Conservation (phyloP, 92 coral and sea anemone genomes). For the Palythoa heliodiscus region DNA sequence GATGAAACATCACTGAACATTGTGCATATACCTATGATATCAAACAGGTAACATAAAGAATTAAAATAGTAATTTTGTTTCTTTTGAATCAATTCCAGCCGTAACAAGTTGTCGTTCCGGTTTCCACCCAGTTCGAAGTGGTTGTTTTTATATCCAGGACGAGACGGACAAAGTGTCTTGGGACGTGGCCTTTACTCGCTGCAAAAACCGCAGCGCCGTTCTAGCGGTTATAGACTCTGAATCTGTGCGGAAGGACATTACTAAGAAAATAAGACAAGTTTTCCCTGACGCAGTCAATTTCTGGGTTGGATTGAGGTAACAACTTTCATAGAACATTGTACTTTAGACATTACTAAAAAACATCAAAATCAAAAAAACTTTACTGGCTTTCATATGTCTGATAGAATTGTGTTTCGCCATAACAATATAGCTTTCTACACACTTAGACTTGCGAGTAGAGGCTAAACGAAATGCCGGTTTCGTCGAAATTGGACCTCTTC, state of each 20-base stretch:
- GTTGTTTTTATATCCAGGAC: conserved; percentile 19
- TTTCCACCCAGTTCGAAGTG: conserved; percentile 4
- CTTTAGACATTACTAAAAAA: not conserved
- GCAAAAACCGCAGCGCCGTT: not conserved
- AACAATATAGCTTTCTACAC: too few species aligned
- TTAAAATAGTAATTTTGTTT: not conserved
- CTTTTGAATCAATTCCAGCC: not conserved
- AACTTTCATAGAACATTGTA: not conserved
- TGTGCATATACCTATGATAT: too few species aligned
- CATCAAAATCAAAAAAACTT: too few species aligned
- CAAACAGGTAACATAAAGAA: not conserved
- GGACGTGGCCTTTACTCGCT: conserved; percentile 1
- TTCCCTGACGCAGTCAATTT: conserved; percentile 28
- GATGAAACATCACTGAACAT: too few species aligned
- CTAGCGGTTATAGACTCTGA: not conserved
- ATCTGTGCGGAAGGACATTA: conserved; percentile 5
- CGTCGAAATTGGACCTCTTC: too few species aligned
- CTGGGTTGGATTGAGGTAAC: conserved; percentile 19
- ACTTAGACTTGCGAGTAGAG: too few species aligned
- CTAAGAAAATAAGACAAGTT: not conserved
- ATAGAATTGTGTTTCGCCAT: too few species aligned
- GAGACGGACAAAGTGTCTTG: conserved; percentile 5
- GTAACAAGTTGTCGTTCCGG: conserved; percentile 1
- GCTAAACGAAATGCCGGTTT: too few species aligned
- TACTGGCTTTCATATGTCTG: too few species aligned